Evolutionary conservation across 2,888 invertebrate genomes (phyloP).

Genomic region (Dichetophora obliterata): DNA sequence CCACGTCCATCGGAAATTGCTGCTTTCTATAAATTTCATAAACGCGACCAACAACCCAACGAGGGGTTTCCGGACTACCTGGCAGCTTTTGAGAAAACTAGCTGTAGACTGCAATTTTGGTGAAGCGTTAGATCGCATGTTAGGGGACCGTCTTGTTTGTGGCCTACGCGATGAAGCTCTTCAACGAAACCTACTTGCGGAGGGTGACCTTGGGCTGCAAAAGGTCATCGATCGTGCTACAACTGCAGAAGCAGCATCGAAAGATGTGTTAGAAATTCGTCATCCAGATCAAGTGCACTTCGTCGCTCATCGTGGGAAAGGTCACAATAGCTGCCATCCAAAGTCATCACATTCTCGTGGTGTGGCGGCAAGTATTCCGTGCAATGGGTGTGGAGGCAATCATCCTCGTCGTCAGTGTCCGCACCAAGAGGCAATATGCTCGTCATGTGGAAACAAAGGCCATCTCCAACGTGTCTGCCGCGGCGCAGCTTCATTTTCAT

Average conservation of each 20-base stretch:
- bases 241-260: conserved; percentile 37
- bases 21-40: conserved; percentile 43
- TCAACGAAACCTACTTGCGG: conserved; percentile 41
- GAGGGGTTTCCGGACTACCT: conserved; percentile 42
- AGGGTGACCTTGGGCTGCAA: conserved; percentile 36
- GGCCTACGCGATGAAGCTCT: conserved; percentile 43
- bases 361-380: too few relatives aligned
- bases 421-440: too few relatives aligned
- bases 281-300: conserved; percentile 27
- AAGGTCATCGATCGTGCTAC: conserved; percentile 39
- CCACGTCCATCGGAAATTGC: too few relatives aligned
- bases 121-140: conserved; percentile 41
- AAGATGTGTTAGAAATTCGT: conserved; percentile 28
- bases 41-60: conserved; percentile 42
- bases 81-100: conserved; percentile 38
- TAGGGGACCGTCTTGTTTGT: conserved; percentile 45
- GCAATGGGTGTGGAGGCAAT: conserved; percentile 37
- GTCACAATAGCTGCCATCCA: too few relatives aligned
- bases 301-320: neutral
- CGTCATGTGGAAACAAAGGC: too few relatives aligned
- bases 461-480: too few relatives aligned
- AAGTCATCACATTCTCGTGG: too few relatives aligned
- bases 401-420: conserved; percentile 35
- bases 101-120: conserved; percentile 45
- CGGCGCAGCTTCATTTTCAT: too few relatives aligned